phyloP scores from a whole-genome alignment of 2,888 invertebrate genomes.

The Cephus pulcher region DNA sequence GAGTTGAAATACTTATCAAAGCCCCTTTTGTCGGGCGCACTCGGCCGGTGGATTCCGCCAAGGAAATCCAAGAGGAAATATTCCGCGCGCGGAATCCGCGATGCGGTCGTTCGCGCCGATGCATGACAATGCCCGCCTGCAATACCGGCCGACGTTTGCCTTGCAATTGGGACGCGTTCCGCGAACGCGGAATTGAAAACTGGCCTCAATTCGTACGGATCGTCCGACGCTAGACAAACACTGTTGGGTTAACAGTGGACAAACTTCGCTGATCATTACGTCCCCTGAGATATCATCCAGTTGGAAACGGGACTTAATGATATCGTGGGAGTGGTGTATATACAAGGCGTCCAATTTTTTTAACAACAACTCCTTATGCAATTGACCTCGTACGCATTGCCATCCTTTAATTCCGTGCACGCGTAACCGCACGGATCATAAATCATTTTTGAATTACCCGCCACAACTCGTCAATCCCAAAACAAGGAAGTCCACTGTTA shows the following conservation, averaged over 20 bases:
- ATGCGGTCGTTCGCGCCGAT: not conserved
- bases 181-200: conserved; percentile 54
- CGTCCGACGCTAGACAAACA: not conserved
- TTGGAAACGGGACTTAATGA: not conserved
- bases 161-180: conserved; percentile 58
- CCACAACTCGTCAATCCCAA: not conserved
- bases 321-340: not conserved
- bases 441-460: not conserved
- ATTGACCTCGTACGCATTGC: not conserved
- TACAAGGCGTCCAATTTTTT: not conserved
- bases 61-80: not conserved
- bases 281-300: not conserved
- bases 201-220: conserved; percentile 49
- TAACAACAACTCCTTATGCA: not conserved
- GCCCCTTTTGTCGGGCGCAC: not conserved
- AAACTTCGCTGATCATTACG: not conserved
- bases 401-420: not conserved
- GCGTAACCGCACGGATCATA: not conserved
- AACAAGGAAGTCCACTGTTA: not conserved
- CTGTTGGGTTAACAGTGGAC: not conserved
- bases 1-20: not conserved
- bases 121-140: conserved; percentile 22
- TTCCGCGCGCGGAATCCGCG: not conserved
- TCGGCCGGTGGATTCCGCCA: not conserved
- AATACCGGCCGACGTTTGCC: conserved; percentile 26